Conservation (phyloP, 2,797 vertebrate species). For the Somateria mollissima region DNA sequence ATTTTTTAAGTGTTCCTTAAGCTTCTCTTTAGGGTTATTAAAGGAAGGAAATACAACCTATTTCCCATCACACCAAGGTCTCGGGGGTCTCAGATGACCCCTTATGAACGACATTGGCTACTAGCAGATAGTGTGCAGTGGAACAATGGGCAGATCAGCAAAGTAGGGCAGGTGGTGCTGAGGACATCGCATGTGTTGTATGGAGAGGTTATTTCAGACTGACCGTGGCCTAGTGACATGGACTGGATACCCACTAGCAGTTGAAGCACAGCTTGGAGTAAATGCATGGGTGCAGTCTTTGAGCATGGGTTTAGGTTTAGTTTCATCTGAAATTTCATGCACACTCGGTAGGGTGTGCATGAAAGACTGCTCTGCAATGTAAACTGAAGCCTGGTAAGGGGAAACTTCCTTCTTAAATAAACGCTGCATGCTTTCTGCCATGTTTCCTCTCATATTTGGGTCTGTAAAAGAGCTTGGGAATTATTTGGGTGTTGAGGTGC, state of each 20-base stretch:
- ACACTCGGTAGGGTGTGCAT: no score
- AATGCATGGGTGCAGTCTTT: neutral
- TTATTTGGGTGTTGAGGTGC: neutral
- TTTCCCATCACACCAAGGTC: neutral
- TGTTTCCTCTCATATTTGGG: neutral
- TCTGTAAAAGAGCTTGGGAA: neutral
- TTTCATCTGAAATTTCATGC: neutral
- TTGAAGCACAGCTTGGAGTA: neutral
- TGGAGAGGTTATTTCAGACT: neutral
- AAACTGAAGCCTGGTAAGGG: neutral
- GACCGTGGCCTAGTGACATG: neutral
- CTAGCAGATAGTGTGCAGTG: neutral
- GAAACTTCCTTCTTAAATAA: neutral
- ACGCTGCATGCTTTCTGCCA: rapidly evolving
- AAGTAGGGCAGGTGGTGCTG: neutral
- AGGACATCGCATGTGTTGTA: neutral
- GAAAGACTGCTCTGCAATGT: neutral
- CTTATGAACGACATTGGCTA: neutral
- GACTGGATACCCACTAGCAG: neutral
- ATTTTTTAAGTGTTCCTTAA: neutral
- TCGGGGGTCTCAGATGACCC: neutral
- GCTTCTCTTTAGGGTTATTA: neutral
- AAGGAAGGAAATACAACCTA: neutral
- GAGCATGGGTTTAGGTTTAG: neutral
- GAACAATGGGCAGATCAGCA: neutral